Percentiles rank a stretch among this genome's conserved stretches.
Evolutionary conservation across 2,797 vertebrate species (phyloP).

Genomic region (Schizopygopsis pylzovi): DNA sequence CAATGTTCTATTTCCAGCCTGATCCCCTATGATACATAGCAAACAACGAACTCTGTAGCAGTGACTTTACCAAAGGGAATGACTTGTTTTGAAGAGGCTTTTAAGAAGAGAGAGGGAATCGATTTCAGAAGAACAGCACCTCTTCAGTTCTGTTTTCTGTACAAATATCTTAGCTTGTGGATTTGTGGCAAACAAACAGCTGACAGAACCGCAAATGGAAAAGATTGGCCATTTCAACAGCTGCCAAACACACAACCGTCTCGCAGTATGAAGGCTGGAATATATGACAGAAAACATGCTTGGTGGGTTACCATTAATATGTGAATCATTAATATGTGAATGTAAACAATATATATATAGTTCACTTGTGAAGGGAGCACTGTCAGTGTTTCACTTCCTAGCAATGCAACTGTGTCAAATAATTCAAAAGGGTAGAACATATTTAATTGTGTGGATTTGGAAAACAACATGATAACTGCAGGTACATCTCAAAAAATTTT

Average conservation of each 20-base stretch:
- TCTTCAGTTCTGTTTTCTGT: conserved; percentile 41
- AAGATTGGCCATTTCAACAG: conserved; percentile 27
- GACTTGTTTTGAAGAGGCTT: conserved; percentile 51
- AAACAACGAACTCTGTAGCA: conserved; percentile 47
- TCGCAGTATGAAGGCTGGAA: background rate
- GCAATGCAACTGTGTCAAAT: background rate
- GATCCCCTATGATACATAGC: conserved; percentile 42
- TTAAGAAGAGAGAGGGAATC: conserved; percentile 52
- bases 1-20: conserved; percentile 39
- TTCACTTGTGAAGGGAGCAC: background rate
- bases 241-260: background rate
- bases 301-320: background rate
- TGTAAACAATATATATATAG: background rate
- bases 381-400: background rate
- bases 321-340: background rate
- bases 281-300: background rate
- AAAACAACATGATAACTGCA: background rate
- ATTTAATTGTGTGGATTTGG: background rate
- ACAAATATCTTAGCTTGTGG: conserved; percentile 39
- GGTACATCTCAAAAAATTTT: no score
- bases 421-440: background rate
- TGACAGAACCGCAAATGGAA: conserved; percentile 32
- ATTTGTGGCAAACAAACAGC: conserved; percentile 47
- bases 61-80: conserved; percentile 47
- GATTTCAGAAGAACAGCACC: conserved; percentile 36